Conservation (phyloP, 2,888 invertebrate species). For the Cerastis leucographa region DNA sequence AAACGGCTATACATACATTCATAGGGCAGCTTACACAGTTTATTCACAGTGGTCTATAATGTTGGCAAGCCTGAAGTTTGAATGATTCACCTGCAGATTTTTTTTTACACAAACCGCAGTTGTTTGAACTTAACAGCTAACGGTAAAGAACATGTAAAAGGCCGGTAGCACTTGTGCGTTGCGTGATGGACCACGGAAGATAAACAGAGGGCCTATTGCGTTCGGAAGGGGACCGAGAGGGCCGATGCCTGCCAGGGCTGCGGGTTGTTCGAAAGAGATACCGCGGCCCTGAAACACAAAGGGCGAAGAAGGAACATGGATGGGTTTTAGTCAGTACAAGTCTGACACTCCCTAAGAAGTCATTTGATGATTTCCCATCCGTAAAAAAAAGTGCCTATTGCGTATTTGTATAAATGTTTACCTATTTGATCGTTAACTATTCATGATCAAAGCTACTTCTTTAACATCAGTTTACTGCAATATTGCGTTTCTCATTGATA, state of each 20-base stretch:
- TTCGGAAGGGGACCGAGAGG: too few species aligned
- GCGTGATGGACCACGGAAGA: not conserved
- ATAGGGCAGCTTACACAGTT: not conserved
- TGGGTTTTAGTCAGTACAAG: too few species aligned
- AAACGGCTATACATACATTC: not conserved
- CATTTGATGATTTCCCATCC: too few species aligned
- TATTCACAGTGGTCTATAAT: not conserved
- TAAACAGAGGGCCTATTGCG: not conserved
- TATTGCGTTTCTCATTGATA: not conserved
- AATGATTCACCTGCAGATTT: not conserved
- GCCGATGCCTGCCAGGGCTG: too few species aligned
- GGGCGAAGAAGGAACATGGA: too few species aligned
- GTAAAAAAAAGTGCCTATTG: not conserved
- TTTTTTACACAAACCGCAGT: not conserved
- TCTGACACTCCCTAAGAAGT: too few species aligned
- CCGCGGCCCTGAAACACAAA: too few species aligned
- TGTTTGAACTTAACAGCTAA: not conserved
- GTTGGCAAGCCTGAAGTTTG: not conserved
- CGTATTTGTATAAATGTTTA: not conserved
- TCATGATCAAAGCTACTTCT: not conserved
- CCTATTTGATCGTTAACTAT: not conserved
- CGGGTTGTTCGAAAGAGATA: too few species aligned
- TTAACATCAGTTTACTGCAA: not conserved
- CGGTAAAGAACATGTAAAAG: not conserved
- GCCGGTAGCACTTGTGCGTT: not conserved